Percentiles rank a stretch among this genome's conserved stretches.
phyloP scores from a whole-genome alignment of 2,888 invertebrate genomes.

The Mesodorylaimus sp. region DNA sequence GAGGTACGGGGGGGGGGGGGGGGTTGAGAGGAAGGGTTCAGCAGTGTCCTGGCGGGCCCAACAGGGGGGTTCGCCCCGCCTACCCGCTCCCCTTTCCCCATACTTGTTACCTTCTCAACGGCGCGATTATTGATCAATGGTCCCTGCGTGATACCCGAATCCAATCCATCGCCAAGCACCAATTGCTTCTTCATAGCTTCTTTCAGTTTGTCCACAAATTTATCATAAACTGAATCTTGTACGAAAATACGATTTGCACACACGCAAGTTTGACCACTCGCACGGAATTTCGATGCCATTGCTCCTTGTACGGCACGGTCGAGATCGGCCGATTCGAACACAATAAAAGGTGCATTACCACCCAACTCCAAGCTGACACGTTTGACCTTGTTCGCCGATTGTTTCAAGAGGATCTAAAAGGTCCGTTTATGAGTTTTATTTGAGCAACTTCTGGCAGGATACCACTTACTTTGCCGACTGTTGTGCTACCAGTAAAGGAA shows the following conservation, averaged over 20 bases:
- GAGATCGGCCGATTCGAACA: slow-evolving; percentile 75
- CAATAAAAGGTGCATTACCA: slow-evolving; percentile 94
- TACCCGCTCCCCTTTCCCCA: too few relatives aligned
- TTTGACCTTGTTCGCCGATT: slow-evolving; percentile 70
- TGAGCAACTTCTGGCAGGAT: neutral
- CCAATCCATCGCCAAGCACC: slow-evolving; percentile 58
- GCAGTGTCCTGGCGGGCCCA: too few relatives aligned
- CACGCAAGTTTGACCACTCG: slow-evolving; percentile 53
- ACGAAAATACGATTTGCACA: slow-evolving; percentile 75
- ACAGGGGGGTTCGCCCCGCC: too few relatives aligned
- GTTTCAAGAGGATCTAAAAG: slow-evolving; percentile 44
- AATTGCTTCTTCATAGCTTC: slow-evolving; percentile 47
- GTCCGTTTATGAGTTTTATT: slow-evolving; percentile 4
- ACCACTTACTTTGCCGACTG: slow-evolving; percentile 56
- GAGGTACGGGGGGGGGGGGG: too few relatives aligned
- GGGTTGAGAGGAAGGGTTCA: too few relatives aligned
- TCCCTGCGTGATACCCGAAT: slow-evolving; percentile 56
- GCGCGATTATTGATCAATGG: slow-evolving; percentile 76
- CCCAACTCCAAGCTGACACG: slow-evolving; percentile 80
- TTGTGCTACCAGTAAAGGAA: slow-evolving; percentile 82
- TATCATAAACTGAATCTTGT: slow-evolving; percentile 55
- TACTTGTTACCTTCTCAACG: slow-evolving; percentile 54
- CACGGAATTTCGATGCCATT: slow-evolving; percentile 8
- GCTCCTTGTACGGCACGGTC: slow-evolving; percentile 50
- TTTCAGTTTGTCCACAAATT: slow-evolving; percentile 54